A percentile compares a stretch with the other conserved stretches of the same genome.
Conservation (phyloP, 2,797 vertebrate genomes). For the Chrysocyon brachyurus region DNA sequence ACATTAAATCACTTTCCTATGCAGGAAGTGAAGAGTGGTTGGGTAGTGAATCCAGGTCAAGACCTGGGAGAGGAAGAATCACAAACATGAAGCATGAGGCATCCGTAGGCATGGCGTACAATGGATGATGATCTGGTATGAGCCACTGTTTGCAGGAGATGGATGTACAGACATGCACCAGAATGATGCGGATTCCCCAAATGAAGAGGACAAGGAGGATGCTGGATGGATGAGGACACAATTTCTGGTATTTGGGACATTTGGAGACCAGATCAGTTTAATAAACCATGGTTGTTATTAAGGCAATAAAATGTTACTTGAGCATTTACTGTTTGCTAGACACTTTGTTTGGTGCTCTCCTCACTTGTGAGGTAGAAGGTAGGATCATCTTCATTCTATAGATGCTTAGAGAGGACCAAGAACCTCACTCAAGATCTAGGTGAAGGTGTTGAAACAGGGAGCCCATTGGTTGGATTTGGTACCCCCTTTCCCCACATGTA, state of each 20-base stretch:
- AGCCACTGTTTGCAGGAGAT: not conserved
- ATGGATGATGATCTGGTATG: not conserved
- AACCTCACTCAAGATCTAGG: not conserved
- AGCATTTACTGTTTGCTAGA: not conserved
- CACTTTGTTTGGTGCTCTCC: not conserved
- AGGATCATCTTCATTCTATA: not conserved
- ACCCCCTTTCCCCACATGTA: too few species aligned
- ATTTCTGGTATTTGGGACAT: not conserved
- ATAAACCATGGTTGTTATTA: not conserved
- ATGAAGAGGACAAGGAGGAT: not conserved
- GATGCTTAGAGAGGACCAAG: not conserved
- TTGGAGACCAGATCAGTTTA: not conserved
- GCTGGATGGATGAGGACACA: not conserved
- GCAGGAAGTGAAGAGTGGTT: not conserved
- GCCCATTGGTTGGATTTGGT: not conserved
- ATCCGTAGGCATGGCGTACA: not conserved
- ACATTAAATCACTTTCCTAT: conserved; percentile 26
- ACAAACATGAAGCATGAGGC: not conserved
- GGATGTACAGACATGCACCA: not conserved
- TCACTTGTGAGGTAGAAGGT: not conserved
- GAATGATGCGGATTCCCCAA: not conserved
- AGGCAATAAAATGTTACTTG: not conserved
- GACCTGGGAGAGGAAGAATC: not conserved
- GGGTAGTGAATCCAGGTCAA: not conserved
- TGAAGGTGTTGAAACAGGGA: not conserved